Evolutionary conservation across 2,797 vertebrate species (phyloP), one percentile per base, ranked within the genome.

Genomic region (Enteromius radiatus): DNA sequence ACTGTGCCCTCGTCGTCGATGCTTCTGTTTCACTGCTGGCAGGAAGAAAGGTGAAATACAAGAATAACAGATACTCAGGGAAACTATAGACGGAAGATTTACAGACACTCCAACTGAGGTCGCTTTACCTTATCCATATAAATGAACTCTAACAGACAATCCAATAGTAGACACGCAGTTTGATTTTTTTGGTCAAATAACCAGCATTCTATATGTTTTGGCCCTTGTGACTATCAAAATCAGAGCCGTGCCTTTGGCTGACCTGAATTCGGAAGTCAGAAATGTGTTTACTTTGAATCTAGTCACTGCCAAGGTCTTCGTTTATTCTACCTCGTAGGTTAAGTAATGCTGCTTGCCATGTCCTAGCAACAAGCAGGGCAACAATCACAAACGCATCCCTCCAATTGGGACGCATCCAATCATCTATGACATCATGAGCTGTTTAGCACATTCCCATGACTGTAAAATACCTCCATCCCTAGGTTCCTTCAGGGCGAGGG

Each of bases 401-500:
- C 3, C 65, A 59, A 82, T 74, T 56, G 81, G 59, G 69, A 75
- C 69, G 19, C 61, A 54, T 87, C 61, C 3, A 0, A 76, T 89
- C 84, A 69, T 85, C 81, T 69, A 36, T 79, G 78, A 85, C 88
- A 85, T 76, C 45, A 73, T 76, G 17, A 41, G 54, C 63, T 87
- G 77, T 80, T 70, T 23, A 80, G 59, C 69, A 73, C 81, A 61
- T 80, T 90, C 73, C 45, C 21, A 64, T 83, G 49, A 76, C 52
- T 78, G 43, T 54, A 54, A 82, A 70, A 80, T 83, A 59, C 26
- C 80, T 81, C 64, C 78, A 76, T 82, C 76, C 75, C 59, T 33
- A 47, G 78, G 10, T 63, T 77, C 71, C 80, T 77, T 52, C 38
- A 49, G 33, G 4, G 21, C 10, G 19, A 47, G 26, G 56, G 77